Evolutionary conservation across 2,888 invertebrate species (phyloP).

Genomic region (Acanthosoma haemorrhoidale): DNA sequence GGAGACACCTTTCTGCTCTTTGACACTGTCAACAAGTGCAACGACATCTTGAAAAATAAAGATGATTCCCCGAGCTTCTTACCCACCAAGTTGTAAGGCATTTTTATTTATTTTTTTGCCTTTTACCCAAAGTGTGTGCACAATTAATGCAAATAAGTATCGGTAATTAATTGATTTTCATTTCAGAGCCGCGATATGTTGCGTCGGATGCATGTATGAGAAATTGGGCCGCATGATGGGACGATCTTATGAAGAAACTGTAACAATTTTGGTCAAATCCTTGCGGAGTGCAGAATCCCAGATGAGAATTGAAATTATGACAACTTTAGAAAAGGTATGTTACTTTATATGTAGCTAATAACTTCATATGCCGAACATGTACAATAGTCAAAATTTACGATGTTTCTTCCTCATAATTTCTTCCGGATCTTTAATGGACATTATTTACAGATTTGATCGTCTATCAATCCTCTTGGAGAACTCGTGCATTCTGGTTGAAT

Average conservation of each 20-base stretch:
- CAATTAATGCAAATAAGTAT: no score
- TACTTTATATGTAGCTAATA: not conserved
- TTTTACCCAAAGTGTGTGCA: no score
- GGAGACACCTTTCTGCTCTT: slow-evolving; percentile 96
- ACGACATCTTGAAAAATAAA: slow-evolving; percentile 92
- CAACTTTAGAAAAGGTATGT: slow-evolving; percentile 84
- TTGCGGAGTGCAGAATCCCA: slow-evolving; percentile 93
- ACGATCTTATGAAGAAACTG: slow-evolving; percentile 95
- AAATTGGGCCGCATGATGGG: slow-evolving; percentile 98
- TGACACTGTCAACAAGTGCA: slow-evolving; percentile 96
- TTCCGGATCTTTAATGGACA: no score
- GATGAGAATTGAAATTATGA: slow-evolving; percentile 93
- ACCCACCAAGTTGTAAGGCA: slow-evolving; percentile 83
- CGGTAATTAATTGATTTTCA: slow-evolving; percentile 32
- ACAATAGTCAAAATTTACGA: no score
- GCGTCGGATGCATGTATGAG: slow-evolving; percentile 95
- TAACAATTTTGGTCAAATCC: slow-evolving; percentile 82
- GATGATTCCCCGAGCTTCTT: slow-evolving; percentile 96
- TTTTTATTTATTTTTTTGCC: no score
- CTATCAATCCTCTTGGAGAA: no score
- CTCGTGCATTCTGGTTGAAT: no score
- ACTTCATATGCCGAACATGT: no score
- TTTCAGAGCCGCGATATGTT: slow-evolving; percentile 88
- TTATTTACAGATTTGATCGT: no score
- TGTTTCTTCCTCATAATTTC: no score